phyloP scores from a whole-genome alignment of 92 coral and sea anemone species.

The Palythoa caribaeorum region DNA sequence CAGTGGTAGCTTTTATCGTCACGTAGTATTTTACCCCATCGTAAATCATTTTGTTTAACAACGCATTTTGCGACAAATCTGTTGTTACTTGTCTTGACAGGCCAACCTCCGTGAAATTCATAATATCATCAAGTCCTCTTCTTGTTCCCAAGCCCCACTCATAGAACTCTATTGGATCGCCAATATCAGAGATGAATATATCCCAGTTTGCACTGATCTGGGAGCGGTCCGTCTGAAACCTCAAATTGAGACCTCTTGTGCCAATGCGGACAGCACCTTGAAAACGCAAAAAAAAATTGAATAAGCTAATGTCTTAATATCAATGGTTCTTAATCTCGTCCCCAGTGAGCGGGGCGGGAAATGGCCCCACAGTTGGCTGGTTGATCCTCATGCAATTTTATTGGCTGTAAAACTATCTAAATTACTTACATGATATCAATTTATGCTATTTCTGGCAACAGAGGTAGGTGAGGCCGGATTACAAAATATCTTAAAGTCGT shows the following conservation, averaged over 20 bases:
- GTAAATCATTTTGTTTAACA: conserved; percentile 64
- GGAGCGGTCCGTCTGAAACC: conserved; percentile 73
- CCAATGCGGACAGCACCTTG: conserved; percentile 78
- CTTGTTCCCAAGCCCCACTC: conserved; percentile 92
- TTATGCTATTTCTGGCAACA: no score
- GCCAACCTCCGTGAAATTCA: conserved; percentile 81
- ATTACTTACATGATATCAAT: no score
- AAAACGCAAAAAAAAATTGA: background rate
- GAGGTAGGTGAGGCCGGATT: no score
- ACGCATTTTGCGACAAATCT: conserved; percentile 73
- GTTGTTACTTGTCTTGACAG: conserved; percentile 63
- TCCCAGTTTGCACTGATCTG: conserved; percentile 90
- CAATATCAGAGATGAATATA: conserved; percentile 70
- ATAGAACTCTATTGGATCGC: conserved; percentile 86
- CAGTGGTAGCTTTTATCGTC: conserved; percentile 81
- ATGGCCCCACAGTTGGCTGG: no score
- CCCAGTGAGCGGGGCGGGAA: no score
- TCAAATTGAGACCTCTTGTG: conserved; percentile 50
- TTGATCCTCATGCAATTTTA: no score
- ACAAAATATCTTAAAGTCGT: no score
- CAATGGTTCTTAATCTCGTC: no score
- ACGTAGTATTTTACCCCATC: conserved; percentile 83
- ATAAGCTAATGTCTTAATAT: no score
- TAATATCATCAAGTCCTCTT: conserved; percentile 69
- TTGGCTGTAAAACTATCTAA: no score